A percentile compares a stretch with the other conserved stretches of the same genome.
Evolutionary conservation across 1,140 invertebrate species (phyloP).

Genomic region (Octopus bimaculoides): DNA sequence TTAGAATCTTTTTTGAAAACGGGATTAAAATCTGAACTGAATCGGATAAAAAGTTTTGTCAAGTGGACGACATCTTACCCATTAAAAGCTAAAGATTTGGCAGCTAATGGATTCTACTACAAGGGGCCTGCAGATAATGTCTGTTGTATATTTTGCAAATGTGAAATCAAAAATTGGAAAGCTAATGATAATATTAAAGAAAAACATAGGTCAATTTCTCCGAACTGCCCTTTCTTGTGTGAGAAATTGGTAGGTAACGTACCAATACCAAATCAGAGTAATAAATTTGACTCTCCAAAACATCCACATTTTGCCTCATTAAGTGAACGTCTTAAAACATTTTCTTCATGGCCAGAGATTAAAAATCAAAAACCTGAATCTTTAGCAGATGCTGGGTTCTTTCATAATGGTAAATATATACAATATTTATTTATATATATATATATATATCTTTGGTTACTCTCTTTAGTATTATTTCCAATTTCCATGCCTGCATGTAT

Average conservation of each 20-base stretch:
- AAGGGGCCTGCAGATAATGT: slow-evolving; percentile 62
- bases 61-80: slow-evolving; percentile 64
- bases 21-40: slow-evolving; percentile 32
- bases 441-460: too few relatives aligned
- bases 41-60: slow-evolving; percentile 65
- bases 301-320: slow-evolving; percentile 58
- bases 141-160: slow-evolving; percentile 78
- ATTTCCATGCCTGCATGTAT: too few relatives aligned
- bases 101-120: slow-evolving; percentile 79
- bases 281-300: slow-evolving; percentile 30
- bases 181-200: slow-evolving; percentile 69
- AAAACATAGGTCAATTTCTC: slow-evolving; percentile 71
- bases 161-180: slow-evolving; percentile 71
- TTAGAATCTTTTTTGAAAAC: neutral
- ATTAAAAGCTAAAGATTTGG: slow-evolving; percentile 70
- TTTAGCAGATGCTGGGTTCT: slow-evolving; percentile 85
- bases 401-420: slow-evolving; percentile 71
- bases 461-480: too few relatives aligned
- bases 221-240: slow-evolving; percentile 69
- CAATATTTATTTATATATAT: too few relatives aligned
- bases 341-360: slow-evolving; percentile 57
- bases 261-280: neutral
- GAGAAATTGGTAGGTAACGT: slow-evolving; percentile 61
- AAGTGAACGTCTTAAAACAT: slow-evolving; percentile 70
- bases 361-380: slow-evolving; percentile 70